Evolutionary conservation across 2,888 invertebrate species (phyloP), one percentile per base, ranked within the genome.

Genomic region (Andrena dorsata): DNA sequence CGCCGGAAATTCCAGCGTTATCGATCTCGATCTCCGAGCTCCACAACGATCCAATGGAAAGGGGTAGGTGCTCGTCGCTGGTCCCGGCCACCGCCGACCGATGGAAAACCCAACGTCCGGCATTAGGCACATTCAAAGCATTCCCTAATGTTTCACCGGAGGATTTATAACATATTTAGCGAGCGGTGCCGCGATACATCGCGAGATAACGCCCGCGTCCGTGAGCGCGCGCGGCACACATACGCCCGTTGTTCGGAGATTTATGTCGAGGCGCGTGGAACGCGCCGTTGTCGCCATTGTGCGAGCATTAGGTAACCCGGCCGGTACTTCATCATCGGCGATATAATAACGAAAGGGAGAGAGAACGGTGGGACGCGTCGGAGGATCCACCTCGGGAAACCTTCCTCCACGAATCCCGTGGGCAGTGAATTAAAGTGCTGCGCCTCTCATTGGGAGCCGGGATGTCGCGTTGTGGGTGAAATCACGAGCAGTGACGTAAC

Each of bases 161-260:
- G 83, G 83, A 90, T 91, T 91, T 90, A 91, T 91, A 90, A 90
- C 87, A 89, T 89, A 90, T 90, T 91, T 91, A 91, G 88, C 83
- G 88, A 83, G 73, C 83, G 58, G 82, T 73, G 79, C 74, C 53
- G 82, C 79, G 89, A 90, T 90, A 90, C 86, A 88, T 73, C 80
- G 80, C 63, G 76, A 88, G 91, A 90, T 91, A 90, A 88, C 81
- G 79, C 72, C 75, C 70, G 53, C 72, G 73, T 83, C 26, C 74
- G 73, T 78, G 66, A 71, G 80, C 73, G 63, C 66, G 65, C 65
- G 69, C 80, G 80, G 56, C 84, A 78, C 68, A 68, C 61, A 80
- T 63, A 72, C 30, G 66, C 69, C 85, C 85, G 87, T 88, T 88
- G 91, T 89, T 89, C 86, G 80, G 80, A 90, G 91, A 91, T 91